Base-by-base conservation (phyloP, 2,113 vertebrate genomes). In the Pluvianellus socialis region DNA sequence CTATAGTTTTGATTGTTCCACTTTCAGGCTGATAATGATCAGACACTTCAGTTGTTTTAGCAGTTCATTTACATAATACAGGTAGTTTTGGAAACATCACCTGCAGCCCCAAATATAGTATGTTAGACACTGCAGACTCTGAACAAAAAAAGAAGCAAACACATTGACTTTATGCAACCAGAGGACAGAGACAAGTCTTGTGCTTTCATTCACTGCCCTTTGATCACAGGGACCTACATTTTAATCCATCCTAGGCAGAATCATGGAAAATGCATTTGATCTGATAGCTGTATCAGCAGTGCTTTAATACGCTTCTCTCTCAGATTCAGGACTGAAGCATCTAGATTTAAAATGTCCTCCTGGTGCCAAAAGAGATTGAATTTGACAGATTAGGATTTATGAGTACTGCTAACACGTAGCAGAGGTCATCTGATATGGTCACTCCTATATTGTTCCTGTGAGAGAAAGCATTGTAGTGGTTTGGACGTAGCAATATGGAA, bases 1-100 rank as follows among this genome's bases (percentile, higher is more conserved):
- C 86, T 74, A 95, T 92, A 93, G 93, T 97, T 79, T 88, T 97
- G 97, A 96, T 98, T 98, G 97, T 98, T 98, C 98, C 91, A 92
- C 95, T 97, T 96, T 94, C 89, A 96, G 91, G 84, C 93, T 94
- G 74, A 96, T 97, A 95, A 93, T 90, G 97, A 97, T 96, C 88
- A 92, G 85, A 94, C 20, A 1, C 90, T 97, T 97, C 90, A 88
- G 93, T 94, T 94, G 92, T 95, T 91, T 95, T 89, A 92, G 62
- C 84, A 79, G 92, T 50, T 83, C 91, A 96, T 96, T 95, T 96
- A 40, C 90, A 75, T 88, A 88, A 91, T 88, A 88, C 86, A 96
- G 92, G 92, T 91, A 91, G 91, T 65, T 88, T 94, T 74, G 90
- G 67, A 92, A 92, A 79, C 70, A 30, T 92, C 94, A 97, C 95